Evolutionary conservation across 2,888 invertebrate genomes (phyloP).

Genomic region (Drosophila mimica): DNA sequence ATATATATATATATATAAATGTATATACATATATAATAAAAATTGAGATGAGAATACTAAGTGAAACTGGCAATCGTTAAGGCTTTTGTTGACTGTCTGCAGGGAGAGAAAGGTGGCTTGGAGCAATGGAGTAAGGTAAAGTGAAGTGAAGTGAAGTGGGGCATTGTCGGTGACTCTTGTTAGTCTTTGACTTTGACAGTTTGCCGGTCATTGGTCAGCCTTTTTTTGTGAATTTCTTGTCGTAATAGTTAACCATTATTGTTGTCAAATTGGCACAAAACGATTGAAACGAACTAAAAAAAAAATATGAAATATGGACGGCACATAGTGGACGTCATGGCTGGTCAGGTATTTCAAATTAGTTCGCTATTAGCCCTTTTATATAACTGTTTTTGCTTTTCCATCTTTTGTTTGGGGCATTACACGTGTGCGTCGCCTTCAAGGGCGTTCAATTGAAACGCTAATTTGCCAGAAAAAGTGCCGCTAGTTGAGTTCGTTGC

Average conservation of each 20-base stretch:
- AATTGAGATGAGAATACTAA: slow-evolving; percentile 32
- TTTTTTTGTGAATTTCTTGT: slow-evolving; percentile 5
- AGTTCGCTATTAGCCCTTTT: slow-evolving; percentile 58
- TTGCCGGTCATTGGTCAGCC: slow-evolving; percentile 29
- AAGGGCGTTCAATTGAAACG: slow-evolving; percentile 34
- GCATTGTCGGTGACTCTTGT: slow-evolving; percentile 39
- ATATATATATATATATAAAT: not conserved
- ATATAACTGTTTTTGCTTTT: slow-evolving; percentile 27
- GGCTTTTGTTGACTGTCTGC: slow-evolving; percentile 26
- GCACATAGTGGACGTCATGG: slow-evolving; percentile 35
- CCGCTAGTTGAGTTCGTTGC: slow-evolving; percentile 55
- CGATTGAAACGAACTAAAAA: slow-evolving; percentile 1
- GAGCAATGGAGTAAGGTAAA: not conserved
- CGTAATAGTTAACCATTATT: slow-evolving; percentile 20
- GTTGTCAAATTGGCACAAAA: slow-evolving; percentile 41
- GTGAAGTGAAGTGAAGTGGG: slow-evolving; percentile 27
- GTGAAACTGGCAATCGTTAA: slow-evolving; percentile 39
- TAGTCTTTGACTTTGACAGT: slow-evolving; percentile 70
- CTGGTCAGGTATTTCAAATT: slow-evolving; percentile 47
- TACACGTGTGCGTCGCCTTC: slow-evolving; percentile 63
- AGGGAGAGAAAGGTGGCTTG: not conserved
- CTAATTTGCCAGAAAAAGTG: slow-evolving; percentile 3
- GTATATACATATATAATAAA: slow-evolving; percentile 8
- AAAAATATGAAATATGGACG: slow-evolving; percentile 20
- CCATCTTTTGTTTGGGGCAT: slow-evolving; percentile 42